Conservation (phyloP, 2,113 vertebrate genomes). For the Cheirogaleus medius region DNA sequence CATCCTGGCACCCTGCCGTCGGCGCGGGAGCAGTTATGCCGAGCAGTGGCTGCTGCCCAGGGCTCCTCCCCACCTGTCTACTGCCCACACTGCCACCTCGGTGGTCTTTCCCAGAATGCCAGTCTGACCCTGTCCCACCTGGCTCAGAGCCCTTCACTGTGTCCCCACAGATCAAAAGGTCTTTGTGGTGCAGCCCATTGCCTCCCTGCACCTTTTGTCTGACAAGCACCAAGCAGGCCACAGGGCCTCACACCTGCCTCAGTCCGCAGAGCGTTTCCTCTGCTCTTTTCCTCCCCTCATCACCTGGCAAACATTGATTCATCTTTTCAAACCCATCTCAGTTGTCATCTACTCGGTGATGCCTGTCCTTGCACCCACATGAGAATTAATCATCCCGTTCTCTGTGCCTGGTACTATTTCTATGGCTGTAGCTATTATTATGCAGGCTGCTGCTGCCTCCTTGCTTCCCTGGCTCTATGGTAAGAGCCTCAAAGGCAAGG, state of each 20-base stretch:
- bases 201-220: not conserved
- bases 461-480: not conserved
- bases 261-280: not conserved
- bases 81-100: not conserved
- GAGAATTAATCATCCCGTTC: not conserved
- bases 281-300: not conserved
- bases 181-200: not conserved
- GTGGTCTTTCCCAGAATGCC: not conserved
- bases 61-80: not conserved
- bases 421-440: not conserved
- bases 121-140: not conserved
- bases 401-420: not conserved
- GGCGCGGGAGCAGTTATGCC: accelerated
- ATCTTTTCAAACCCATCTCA: constrained; percentile 8
- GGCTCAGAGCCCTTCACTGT: not conserved
- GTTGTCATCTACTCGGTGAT: not conserved
- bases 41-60: not conserved
- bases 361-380: not conserved
- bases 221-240: not conserved
- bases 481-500: not conserved
- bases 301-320: not conserved
- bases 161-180: not conserved
- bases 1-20: accelerated
- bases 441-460: not conserved
- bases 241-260: not conserved